phyloP scores from a whole-genome alignment of 2,888 invertebrate genomes.

The Pristionchus japonicus region DNA sequence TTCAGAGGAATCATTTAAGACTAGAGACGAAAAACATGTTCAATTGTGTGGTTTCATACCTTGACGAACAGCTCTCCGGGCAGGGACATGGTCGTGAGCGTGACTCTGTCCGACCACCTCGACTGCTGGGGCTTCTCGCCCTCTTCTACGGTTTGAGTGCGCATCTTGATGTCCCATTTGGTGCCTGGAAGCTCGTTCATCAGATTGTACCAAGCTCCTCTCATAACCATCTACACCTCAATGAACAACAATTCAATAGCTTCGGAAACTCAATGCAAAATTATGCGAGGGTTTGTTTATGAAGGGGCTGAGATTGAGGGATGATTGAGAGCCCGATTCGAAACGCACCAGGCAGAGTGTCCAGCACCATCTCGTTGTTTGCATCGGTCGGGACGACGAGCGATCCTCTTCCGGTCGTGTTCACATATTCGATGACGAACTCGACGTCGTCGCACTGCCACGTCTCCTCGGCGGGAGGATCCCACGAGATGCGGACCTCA shows the following conservation, averaged over 20 bases:
- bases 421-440: conserved; percentile 71
- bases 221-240: too few species aligned
- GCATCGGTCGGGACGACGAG: conserved; percentile 64
- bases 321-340: too few species aligned
- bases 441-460: conserved; percentile 74
- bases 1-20: too few species aligned
- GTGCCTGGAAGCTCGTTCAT: conserved; percentile 60
- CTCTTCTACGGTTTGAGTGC: conserved; percentile 75
- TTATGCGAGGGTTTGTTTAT: too few species aligned
- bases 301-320: too few species aligned
- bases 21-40: too few species aligned
- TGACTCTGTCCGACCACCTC: conserved; percentile 69
- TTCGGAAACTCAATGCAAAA: too few species aligned
- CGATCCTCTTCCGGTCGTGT: conserved; percentile 66
- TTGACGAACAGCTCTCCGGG: conserved; percentile 74
- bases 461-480: conserved; percentile 69
- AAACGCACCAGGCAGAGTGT: conserved; percentile 60
- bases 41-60: too few species aligned
- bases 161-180: conserved; percentile 73
- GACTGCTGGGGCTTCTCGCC: conserved; percentile 65
- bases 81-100: conserved; percentile 66
- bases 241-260: too few species aligned
- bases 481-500: conserved; percentile 69
- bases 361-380: conserved; percentile 58
- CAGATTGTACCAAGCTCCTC: neutral